phyloP scores from a whole-genome alignment of 2,888 invertebrate species.

The Venustoraphidia nigricollis region DNA sequence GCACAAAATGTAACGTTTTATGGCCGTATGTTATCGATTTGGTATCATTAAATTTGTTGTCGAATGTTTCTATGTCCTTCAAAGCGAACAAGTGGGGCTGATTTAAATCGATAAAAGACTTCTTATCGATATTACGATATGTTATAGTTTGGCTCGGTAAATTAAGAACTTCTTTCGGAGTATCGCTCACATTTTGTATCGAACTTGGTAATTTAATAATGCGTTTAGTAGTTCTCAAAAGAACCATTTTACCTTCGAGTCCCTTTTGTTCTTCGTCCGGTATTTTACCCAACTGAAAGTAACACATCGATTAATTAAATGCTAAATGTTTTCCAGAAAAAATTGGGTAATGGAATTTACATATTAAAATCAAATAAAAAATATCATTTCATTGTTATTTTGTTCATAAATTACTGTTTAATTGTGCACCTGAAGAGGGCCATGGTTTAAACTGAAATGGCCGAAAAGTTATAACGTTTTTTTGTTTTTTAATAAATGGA shows the following conservation, averaged over 20 bases:
- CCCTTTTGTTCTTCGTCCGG: conserved; percentile 38
- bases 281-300: conserved; percentile 36
- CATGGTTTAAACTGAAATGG: too few relatives aligned
- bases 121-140: conserved; percentile 11
- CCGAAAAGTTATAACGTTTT: too few relatives aligned
- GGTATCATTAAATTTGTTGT: background rate
- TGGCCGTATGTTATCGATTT: conserved; percentile 13
- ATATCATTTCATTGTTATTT: too few relatives aligned
- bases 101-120: conserved; percentile 1
- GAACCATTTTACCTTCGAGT: conserved; percentile 41
- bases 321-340: too few relatives aligned
- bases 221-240: conserved; percentile 57
- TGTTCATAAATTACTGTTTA: too few relatives aligned
- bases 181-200: conserved; percentile 20
- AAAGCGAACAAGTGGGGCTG: conserved; percentile 7
- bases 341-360: too few relatives aligned
- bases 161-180: conserved; percentile 26
- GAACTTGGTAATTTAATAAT: conserved; percentile 47
- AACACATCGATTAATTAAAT: background rate
- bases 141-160: conserved; percentile 27
- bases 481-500: too few relatives aligned
- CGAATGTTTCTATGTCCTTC: background rate
- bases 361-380: too few relatives aligned
- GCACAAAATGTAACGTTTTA: conserved; percentile 25
- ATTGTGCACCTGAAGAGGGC: too few relatives aligned